Evolutionary conservation across 2,888 invertebrate species (phyloP).

Genomic region (Archaeoteleia sp.): DNA sequence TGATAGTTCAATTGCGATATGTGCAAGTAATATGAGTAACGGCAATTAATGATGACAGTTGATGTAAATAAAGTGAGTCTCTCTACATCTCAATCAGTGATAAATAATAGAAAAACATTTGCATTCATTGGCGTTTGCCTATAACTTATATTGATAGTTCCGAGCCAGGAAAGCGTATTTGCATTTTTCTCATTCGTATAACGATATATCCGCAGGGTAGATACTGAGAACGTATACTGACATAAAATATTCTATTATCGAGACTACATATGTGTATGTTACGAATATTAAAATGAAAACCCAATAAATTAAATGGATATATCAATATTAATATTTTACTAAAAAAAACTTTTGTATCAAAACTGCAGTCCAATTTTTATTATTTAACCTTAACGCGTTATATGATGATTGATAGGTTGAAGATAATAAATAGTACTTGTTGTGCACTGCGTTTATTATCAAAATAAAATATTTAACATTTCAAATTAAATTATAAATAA

Average conservation of each 20-base stretch:
- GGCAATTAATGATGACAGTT: constrained; percentile 27
- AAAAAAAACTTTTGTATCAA: too few species aligned
- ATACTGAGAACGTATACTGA: constrained; percentile 10
- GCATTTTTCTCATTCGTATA: constrained; percentile 9
- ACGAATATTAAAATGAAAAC: not conserved
- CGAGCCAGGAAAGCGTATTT: constrained; percentile 4
- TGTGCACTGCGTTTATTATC: too few species aligned
- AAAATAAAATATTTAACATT: too few species aligned
- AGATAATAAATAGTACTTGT: too few species aligned
- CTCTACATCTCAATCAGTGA: constrained; percentile 25
- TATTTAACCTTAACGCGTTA: too few species aligned
- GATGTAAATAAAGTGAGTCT: constrained; percentile 21
- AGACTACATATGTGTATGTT: not conserved
- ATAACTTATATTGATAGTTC: constrained; percentile 17
- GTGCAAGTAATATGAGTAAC: constrained; percentile 8
- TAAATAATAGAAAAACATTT: constrained; percentile 30
- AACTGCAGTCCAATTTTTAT: too few species aligned
- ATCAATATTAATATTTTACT: not conserved
- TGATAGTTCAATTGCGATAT: not conserved
- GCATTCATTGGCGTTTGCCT: constrained; percentile 13
- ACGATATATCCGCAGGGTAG: constrained; percentile 13
- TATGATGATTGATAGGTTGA: too few species aligned
- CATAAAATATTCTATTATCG: constrained; percentile 1
- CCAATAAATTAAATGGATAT: not conserved
- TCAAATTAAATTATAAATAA: too few species aligned